phyloP scores from a whole-genome alignment of 2,888 invertebrate genomes.

The Schrankia costaestrigalis region DNA sequence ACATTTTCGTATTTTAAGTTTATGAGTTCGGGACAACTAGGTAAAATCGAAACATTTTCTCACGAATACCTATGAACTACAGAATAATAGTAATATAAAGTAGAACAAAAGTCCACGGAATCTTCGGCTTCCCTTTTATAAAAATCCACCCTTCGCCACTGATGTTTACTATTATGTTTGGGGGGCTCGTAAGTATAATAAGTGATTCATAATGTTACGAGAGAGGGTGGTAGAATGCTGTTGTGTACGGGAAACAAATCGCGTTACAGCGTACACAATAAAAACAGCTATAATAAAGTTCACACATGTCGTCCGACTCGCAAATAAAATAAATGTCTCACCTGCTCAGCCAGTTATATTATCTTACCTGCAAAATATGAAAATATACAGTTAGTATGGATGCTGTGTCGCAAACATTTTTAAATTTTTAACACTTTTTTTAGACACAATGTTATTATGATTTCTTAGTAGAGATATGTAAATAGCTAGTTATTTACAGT shows the following conservation, averaged over 20 bases:
- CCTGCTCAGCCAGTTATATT: conserved; percentile 49
- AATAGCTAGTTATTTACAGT: too few relatives aligned
- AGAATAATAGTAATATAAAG: too few relatives aligned
- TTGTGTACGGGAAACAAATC: conserved; percentile 23
- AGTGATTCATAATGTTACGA: conserved; percentile 23
- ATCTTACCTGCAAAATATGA: conserved; percentile 69
- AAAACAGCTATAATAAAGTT: conserved; percentile 65
- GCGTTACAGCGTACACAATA: conserved; percentile 47
- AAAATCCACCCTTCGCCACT: too few relatives aligned
- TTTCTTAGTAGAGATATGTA: too few relatives aligned
- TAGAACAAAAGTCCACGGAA: too few relatives aligned
- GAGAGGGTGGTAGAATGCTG: conserved; percentile 35
- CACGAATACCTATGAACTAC: too few relatives aligned
- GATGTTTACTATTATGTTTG: too few relatives aligned
- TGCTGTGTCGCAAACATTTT: conserved; percentile 23
- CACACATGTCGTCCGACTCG: conserved; percentile 58
- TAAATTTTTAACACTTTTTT: conserved; percentile 17
- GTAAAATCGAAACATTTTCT: too few relatives aligned
- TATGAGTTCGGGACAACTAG: too few relatives aligned
- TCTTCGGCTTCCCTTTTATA: too few relatives aligned
- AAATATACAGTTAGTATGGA: conserved; percentile 51
- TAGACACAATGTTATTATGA: conserved; percentile 2
- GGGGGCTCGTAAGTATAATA: too few relatives aligned
- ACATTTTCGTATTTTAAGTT: too few relatives aligned
- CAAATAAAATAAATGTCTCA: conserved; percentile 64